These are phyloP conservation scores for Pangasianodon hypophthalmus DNA, from an alignment of 2,113 vertebrate species.

Conservation along the genomic window DNA sequence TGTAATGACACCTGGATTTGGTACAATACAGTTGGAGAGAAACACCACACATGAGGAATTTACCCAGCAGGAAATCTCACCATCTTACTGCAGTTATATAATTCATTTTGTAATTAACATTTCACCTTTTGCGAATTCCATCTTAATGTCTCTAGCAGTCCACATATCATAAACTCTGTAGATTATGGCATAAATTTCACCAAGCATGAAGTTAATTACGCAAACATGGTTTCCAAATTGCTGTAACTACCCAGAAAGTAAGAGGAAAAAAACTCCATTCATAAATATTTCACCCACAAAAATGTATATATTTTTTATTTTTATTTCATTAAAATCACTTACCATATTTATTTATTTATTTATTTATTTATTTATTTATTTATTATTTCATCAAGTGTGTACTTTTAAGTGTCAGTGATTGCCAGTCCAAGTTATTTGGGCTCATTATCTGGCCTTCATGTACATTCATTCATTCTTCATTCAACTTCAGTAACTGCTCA, in stretches of 20 bases:
- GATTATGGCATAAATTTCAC: background rate
- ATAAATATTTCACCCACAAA: background rate
- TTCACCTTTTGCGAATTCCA: background rate
- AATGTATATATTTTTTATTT: background rate
- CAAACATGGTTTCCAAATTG: background rate
- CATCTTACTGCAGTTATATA: background rate
- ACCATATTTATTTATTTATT: background rate
- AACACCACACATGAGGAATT: background rate
- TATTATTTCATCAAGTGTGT: background rate
- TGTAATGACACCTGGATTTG: background rate
- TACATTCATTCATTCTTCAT: background rate
- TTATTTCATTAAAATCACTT: background rate
- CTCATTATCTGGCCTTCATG: background rate
- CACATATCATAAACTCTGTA: background rate
- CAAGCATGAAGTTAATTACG: background rate
- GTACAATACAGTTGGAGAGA: background rate
- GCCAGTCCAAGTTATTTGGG: background rate
- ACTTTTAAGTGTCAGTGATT: background rate
- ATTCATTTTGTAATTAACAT: background rate
- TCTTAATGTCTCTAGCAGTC: background rate
- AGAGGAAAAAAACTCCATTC: background rate
- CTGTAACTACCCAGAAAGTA: background rate
- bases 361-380: background rate
- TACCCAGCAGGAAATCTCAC: background rate
- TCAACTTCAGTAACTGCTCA: background rate